These are phyloP conservation scores for Eretmochelys imbricata DNA, from an alignment of 2,113 vertebrate species.

Conservation along the genomic window DNA sequence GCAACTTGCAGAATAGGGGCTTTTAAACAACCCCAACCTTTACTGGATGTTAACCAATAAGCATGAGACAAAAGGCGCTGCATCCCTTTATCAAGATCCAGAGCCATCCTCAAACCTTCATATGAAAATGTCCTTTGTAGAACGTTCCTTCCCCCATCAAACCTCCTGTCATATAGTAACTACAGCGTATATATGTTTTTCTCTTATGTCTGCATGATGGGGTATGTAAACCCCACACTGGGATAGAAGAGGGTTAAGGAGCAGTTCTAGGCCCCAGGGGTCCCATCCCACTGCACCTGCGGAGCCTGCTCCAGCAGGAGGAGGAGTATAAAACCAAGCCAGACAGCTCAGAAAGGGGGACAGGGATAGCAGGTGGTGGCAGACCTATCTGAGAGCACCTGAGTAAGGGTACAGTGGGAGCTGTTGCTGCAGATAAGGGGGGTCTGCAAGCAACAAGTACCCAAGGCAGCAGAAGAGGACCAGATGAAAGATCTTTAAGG, in stretches of 20 bases:
- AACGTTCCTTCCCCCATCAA: rapidly evolving
- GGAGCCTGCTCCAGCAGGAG: neutral
- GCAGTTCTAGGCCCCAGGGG: neutral
- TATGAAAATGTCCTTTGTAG: neutral
- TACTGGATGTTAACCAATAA: neutral
- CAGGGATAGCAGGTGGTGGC: neutral
- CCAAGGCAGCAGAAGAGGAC: neutral
- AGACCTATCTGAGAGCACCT: neutral
- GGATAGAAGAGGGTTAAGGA: neutral
- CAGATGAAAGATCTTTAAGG: neutral
- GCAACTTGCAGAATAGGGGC: neutral
- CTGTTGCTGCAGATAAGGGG: neutral
- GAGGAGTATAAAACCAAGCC: neutral
- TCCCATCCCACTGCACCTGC: neutral
- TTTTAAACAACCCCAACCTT: neutral
- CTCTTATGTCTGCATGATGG: neutral
- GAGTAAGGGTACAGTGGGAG: neutral
- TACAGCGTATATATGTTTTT: neutral
- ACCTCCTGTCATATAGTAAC: neutral
- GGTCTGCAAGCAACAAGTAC: neutral
- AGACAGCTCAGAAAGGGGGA: neutral
- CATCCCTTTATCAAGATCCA: rapidly evolving
- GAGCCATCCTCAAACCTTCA: neutral
- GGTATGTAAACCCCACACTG: neutral
- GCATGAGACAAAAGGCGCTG: neutral